phyloP scores from a whole-genome alignment of 2,888 invertebrate genomes.

The Euplagia quadripunctaria region DNA sequence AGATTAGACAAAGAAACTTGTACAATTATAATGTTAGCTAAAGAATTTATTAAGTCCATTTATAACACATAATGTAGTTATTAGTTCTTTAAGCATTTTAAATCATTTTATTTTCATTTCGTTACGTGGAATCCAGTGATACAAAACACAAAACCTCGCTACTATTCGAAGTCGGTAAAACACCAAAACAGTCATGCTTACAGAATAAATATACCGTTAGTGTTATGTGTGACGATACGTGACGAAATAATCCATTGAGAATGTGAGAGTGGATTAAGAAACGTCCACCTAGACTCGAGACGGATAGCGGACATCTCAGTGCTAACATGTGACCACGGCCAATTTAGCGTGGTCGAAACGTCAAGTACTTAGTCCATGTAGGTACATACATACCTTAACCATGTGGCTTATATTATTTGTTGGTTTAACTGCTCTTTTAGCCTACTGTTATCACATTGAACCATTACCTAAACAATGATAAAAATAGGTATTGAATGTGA shows the following conservation, averaged over 20 bases:
- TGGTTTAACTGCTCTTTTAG: too few relatives aligned
- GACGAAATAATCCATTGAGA: neutral
- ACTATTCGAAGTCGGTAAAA: neutral
- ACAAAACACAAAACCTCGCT: too few relatives aligned
- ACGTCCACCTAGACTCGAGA: neutral
- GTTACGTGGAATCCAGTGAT: too few relatives aligned
- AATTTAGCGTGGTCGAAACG: neutral
- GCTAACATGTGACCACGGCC: neutral
- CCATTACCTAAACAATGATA: too few relatives aligned
- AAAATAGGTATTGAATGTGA: too few relatives aligned
- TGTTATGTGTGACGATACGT: neutral
- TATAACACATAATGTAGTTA: too few relatives aligned
- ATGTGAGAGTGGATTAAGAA: neutral
- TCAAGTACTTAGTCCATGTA: too few relatives aligned
- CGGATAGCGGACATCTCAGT: neutral
- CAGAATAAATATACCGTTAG: neutral
- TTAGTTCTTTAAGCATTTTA: too few relatives aligned
- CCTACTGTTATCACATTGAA: too few relatives aligned
- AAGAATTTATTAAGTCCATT: neutral
- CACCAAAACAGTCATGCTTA: neutral
- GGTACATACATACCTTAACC: too few relatives aligned
- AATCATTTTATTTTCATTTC: too few relatives aligned
- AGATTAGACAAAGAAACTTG: neutral
- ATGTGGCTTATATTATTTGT: too few relatives aligned
- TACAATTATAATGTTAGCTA: neutral